Base-by-base conservation (phyloP, 2,888 invertebrate species). In the Parochlus steinenii region DNA sequence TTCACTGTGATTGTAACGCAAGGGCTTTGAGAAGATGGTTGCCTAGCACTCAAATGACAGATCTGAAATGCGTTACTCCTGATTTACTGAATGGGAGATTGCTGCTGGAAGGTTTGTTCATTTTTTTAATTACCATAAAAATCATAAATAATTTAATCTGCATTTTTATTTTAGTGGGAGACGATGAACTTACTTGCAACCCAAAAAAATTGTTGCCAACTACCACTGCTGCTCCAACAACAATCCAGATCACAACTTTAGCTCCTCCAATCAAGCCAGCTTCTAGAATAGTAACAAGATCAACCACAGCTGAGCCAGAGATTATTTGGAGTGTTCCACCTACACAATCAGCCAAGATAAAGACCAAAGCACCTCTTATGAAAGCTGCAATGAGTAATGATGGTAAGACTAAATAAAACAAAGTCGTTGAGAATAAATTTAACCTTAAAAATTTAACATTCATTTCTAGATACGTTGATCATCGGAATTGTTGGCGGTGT, bases 401-500 rank as follows among this genome's bases (percentile, higher is more conserved):
- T 47, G n/a, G n/a, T n/a, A n/a, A n/a, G n/a, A n/a, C n/a, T n/a
- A n/a, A n/a, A n/a, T n/a, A n/a, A n/a, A n/a, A n/a, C n/a, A n/a
- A n/a, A n/a, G n/a, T n/a, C n/a, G n/a, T n/a, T n/a, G n/a, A n/a
- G n/a, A n/a, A n/a, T n/a, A n/a, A n/a, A n/a, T n/a, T n/a, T n/a
- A n/a, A n/a, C n/a, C n/a, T n/a, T n/a, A n/a, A n/a, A n/a, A n/a
- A n/a, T n/a, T n/a, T n/a, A n/a, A n/a, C n/a, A n/a, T n/a, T n/a
- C n/a, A n/a, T n/a, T n/a, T n/a, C n/a, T n/a, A n/a, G 89, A 89
- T 46, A 87, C 86, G 4, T 63, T 90, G n/a, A 89, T 90, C 33
- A 89, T 90, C 40, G 86, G 86, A n/a, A 89, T 90, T 44, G 87
- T 89, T 0, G 87, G 87, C 1, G 87, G 89, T 2, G 87, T 89